These are phyloP conservation scores for Polydrusus cervinus DNA, from an alignment of 2,888 invertebrate genomes.

Conservation along the genomic window DNA sequence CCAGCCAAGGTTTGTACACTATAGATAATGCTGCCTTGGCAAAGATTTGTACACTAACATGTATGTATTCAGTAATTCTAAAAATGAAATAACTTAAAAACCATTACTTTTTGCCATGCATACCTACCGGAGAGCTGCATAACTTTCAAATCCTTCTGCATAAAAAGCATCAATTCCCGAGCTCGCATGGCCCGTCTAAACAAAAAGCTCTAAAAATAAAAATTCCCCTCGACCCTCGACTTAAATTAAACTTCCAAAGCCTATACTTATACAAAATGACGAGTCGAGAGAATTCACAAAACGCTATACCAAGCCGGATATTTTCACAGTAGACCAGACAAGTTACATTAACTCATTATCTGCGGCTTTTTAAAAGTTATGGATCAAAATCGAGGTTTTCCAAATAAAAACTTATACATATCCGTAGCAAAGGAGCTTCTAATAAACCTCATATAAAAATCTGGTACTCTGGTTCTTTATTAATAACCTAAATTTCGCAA, in stretches of 20 bases:
- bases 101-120: no score
- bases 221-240: conserved; percentile 55
- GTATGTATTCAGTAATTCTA: no score
- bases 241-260: conserved; percentile 54
- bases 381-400: background rate
- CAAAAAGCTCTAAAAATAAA: conserved; percentile 56
- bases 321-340: conserved; percentile 57
- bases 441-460: background rate
- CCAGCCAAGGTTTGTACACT: no score
- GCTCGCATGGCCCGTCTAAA: conserved; percentile 50
- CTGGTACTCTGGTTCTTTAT: background rate
- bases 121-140: background rate
- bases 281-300: conserved; percentile 55
- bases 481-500: background rate
- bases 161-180: conserved; percentile 41
- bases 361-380: conserved; percentile 24
- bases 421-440: background rate
- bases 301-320: conserved; percentile 53
- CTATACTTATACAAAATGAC: conserved; percentile 56
- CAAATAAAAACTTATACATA: background rate
- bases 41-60: no score
- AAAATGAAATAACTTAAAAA: no score
- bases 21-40: no score
- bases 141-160: conserved; percentile 29
- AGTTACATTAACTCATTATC: conserved; percentile 39